These are phyloP conservation scores for Papilio polytes DNA, from an alignment of 1,140 invertebrate species.

Conservation along the genomic window DNA sequence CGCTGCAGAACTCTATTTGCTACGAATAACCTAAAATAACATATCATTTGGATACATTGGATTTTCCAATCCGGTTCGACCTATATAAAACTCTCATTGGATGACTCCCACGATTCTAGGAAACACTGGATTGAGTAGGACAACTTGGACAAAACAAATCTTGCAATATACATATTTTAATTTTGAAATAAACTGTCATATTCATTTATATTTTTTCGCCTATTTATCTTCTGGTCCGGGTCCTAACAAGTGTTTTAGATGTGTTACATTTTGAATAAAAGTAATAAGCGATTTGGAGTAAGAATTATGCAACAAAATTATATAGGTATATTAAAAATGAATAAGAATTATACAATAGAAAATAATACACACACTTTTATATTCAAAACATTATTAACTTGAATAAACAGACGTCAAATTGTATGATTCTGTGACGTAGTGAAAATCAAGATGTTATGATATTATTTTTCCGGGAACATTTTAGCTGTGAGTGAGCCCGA, in stretches of 20 bases:
- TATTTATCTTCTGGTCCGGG: no score
- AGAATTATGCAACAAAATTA: background rate
- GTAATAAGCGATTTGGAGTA: no score
- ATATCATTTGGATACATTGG: conserved; percentile 50
- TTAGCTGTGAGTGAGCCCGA: conserved; percentile 41
- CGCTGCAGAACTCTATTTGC: conserved; percentile 54
- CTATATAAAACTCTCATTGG: conserved; percentile 58
- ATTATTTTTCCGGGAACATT: conserved; percentile 46
- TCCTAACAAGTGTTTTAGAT: no score
- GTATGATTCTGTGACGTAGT: conserved; percentile 38
- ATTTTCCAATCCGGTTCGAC: conserved; percentile 59
- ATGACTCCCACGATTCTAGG: conserved; percentile 70
- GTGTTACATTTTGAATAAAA: no score
- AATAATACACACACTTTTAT: background rate
- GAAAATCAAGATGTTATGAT: conserved; percentile 39
- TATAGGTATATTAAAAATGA: background rate
- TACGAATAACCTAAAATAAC: conserved; percentile 53
- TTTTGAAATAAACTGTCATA: background rate
- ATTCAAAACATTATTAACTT: background rate
- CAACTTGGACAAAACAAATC: conserved; percentile 56
- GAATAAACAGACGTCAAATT: conserved; percentile 50
- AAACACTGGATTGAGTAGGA: conserved; percentile 68
- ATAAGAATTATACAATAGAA: background rate
- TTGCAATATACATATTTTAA: background rate
- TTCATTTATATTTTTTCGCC: background rate